Conservation (phyloP, 2,797 vertebrate species). For the Sebastes nivosus region DNA sequence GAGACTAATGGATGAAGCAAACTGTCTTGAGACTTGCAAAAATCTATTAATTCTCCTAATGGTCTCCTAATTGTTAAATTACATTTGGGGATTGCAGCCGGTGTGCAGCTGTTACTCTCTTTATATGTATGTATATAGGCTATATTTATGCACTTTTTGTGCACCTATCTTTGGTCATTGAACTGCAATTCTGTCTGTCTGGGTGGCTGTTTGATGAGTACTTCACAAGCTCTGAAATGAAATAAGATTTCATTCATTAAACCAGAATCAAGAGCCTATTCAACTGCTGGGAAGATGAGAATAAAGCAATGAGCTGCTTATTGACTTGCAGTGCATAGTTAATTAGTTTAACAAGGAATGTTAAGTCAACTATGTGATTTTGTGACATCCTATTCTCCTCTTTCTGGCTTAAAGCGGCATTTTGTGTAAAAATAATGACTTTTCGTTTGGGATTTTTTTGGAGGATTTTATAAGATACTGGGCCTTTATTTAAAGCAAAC, state of each 20-base stretch:
- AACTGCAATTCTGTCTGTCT: not conserved
- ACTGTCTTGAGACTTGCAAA: constrained; percentile 8
- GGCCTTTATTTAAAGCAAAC: not conserved
- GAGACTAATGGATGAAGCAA: constrained; percentile 3
- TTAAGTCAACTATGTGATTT: not conserved
- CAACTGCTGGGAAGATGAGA: constrained; percentile 9
- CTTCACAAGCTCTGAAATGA: constrained; percentile 1
- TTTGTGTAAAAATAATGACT: not conserved
- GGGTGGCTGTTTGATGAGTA: constrained; percentile 15
- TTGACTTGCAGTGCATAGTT: constrained; percentile 3
- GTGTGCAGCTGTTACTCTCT: not conserved
- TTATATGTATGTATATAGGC: not conserved
- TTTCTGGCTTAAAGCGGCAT: not conserved
- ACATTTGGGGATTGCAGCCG: not conserved
- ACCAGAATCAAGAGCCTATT: constrained; percentile 10
- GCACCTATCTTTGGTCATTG: not conserved
- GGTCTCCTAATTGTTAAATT: constrained; percentile 19
- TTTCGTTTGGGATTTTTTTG: not conserved
- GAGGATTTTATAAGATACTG: not conserved
- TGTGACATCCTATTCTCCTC: not conserved
- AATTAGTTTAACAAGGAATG: not conserved
- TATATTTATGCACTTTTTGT: not conserved
- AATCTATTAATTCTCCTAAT: not conserved
- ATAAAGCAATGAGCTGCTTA: not conserved
- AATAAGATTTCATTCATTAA: constrained; percentile 29